Evolutionary conservation across 2,113 vertebrate genomes (phyloP), one percentile per base, ranked within the genome.

Genomic region (Dolichotis patagonum): DNA sequence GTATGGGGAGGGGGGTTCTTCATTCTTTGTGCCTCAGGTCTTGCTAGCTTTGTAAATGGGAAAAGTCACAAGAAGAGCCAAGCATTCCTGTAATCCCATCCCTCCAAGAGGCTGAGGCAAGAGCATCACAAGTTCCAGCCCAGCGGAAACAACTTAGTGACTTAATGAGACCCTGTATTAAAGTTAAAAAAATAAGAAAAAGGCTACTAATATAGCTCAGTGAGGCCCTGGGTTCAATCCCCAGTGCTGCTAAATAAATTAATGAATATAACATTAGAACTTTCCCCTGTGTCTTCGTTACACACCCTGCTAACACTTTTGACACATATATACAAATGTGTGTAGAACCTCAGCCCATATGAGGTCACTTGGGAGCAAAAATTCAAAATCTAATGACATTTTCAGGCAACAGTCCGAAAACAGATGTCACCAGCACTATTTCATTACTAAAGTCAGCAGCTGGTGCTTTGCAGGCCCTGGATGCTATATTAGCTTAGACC

Each of bases 251-350:
- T 49, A 78, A 46, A 46, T 77, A 77, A 75, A 75, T 46, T 16
- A 41, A 78, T 49, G n/a, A 41, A 41, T 73, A 22, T 30, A 78
- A 78, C 75, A 30, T 49, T 30, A 78, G 43, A 46, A 78, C n/a
- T 41, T 54, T 32, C 77, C 46, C 41, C 5, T 0, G 16, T 8
- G 30, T 30, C 46, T 67, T 24, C 43, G 2, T 62, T 32, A 62
- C 26, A 46, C 12, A 14, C 3, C 20, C 1, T 26, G 0, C 54
- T 0, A 2, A n/a, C 56, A 38, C 35, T 6, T 49, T 9, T 22
- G 63, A 65, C 81, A 41, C 10, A 49, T 43, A 12, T 14, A 24
- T 19, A 20, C 20, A 58, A 20, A 16, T 46, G 14, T 52, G 43
- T 49, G 52, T 19, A 26, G 16, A 41, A 80, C 20, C 38, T 35